Conservation (phyloP, 2,888 invertebrate genomes). For the Phaonia tiefii region DNA sequence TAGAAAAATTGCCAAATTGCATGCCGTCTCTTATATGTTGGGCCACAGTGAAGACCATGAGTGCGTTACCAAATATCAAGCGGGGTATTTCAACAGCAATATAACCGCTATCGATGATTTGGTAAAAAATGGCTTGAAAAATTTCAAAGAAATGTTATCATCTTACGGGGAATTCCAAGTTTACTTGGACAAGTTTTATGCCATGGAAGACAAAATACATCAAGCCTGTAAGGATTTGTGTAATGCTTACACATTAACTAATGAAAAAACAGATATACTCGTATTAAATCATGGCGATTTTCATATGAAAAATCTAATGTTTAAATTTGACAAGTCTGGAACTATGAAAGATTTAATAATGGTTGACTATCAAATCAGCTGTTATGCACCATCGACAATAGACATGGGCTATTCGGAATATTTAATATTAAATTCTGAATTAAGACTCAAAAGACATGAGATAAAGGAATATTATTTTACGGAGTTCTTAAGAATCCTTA, state of each 20-base stretch:
- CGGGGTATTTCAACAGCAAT: conserved; percentile 40
- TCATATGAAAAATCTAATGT: conserved; percentile 74
- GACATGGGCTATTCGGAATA: conserved; percentile 66
- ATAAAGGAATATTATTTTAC: conserved; percentile 65
- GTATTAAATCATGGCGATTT: conserved; percentile 75
- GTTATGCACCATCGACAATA: conserved; percentile 62
- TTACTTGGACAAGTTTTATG: background rate
- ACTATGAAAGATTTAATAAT: conserved; percentile 49
- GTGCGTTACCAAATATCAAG: conserved; percentile 36
- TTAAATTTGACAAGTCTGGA: conserved; percentile 62
- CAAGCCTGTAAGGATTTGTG: background rate
- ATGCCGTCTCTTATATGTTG: conserved; percentile 67
- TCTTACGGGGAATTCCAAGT: background rate
- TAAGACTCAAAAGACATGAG: conserved; percentile 60
- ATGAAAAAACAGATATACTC: conserved; percentile 51
- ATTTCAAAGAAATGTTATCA: background rate
- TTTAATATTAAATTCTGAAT: conserved; percentile 59
- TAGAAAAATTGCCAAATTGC: conserved; percentile 65
- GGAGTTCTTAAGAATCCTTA: conserved; percentile 60
- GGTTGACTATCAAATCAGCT: conserved; percentile 67
- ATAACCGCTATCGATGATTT: background rate
- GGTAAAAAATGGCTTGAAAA: background rate
- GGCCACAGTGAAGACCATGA: conserved; percentile 50
- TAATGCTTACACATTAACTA: background rate
- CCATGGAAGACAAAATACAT: background rate